Evolutionary conservation across 2,797 vertebrate species (phyloP).

Genomic region (Schizothorax lantsangensis): DNA sequence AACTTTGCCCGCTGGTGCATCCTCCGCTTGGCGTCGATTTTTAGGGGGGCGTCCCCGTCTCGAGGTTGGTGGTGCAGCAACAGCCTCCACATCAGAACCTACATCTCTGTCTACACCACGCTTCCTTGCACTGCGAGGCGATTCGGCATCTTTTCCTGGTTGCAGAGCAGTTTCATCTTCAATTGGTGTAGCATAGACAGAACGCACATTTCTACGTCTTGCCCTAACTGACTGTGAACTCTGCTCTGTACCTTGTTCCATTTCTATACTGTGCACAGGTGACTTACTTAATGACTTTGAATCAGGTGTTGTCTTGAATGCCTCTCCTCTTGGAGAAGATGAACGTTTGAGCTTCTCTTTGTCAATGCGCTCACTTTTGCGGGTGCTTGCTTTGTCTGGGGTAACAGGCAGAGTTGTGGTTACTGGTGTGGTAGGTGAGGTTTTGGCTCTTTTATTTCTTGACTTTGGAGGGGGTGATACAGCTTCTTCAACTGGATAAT

Average conservation of each 20-base stretch:
- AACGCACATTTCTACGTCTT: conserved; percentile 92
- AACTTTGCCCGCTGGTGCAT: conserved; percentile 77
- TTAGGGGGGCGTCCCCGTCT: conserved; percentile 93
- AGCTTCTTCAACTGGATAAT: conserved; percentile 78
- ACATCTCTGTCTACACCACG: conserved; percentile 86
- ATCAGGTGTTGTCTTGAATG: conserved; percentile 78
- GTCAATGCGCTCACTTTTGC: conserved; percentile 97
- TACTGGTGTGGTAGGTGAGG: conserved; percentile 71
- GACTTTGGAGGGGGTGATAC: conserved; percentile 82
- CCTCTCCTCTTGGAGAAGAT: conserved; percentile 90
- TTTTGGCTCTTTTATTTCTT: conserved; percentile 89
- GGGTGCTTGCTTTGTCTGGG: conserved; percentile 89
- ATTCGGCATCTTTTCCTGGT: conserved; percentile 86
- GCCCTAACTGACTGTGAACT: conserved; percentile 85
- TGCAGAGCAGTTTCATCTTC: conserved; percentile 84
- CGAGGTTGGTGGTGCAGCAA: conserved; percentile 70
- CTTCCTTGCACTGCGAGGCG: conserved; percentile 87
- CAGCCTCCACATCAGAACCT: conserved; percentile 75
- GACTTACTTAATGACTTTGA: conserved; percentile 87
- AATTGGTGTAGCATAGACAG: conserved; percentile 91
- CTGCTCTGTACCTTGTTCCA: conserved; percentile 81
- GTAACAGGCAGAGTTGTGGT: conserved; percentile 64
- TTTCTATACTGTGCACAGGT: conserved; percentile 84
- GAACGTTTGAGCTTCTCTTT: conserved; percentile 94
- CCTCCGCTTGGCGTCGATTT: conserved; percentile 85